phyloP scores from a whole-genome alignment of 23 tunicate species.

The Pegea sp. region DNA sequence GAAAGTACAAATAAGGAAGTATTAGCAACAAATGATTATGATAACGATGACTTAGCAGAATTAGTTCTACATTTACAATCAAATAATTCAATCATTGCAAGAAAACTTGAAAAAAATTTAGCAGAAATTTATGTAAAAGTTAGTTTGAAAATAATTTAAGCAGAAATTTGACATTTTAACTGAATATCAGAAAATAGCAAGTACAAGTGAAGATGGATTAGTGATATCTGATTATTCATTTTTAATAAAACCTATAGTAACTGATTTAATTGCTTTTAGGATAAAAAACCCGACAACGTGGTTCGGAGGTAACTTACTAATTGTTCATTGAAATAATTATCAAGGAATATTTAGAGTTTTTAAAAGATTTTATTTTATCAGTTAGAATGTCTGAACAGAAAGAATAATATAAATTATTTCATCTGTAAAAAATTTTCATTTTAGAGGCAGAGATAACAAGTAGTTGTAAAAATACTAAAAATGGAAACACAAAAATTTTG shows the following conservation, averaged over 20 bases:
- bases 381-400: not conserved
- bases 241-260: constrained; percentile 7
- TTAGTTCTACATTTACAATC: too few species aligned
- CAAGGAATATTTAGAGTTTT: not conserved
- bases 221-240: constrained; percentile 5
- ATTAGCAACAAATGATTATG: too few species aligned
- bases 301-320: constrained; percentile 48
- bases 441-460: constrained; percentile 31
- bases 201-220: constrained; percentile 20
- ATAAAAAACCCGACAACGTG: constrained; percentile 16
- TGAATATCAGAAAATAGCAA: constrained; percentile 22
- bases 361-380: not conserved
- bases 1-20: too few species aligned
- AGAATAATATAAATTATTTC: not conserved
- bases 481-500: constrained; percentile 16
- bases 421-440: too few species aligned
- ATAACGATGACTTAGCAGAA: too few species aligned
- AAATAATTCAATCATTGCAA: not conserved
- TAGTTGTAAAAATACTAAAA: constrained; percentile 33
- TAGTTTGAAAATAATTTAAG: not conserved
- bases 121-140: constrained; percentile 38
- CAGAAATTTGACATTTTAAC: not conserved
- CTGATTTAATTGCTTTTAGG: constrained; percentile 1
- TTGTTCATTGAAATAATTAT: not conserved
- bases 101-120: constrained; percentile 18